phyloP scores from a whole-genome alignment of 2,113 vertebrate species.

The Delphinapterus leucas region DNA sequence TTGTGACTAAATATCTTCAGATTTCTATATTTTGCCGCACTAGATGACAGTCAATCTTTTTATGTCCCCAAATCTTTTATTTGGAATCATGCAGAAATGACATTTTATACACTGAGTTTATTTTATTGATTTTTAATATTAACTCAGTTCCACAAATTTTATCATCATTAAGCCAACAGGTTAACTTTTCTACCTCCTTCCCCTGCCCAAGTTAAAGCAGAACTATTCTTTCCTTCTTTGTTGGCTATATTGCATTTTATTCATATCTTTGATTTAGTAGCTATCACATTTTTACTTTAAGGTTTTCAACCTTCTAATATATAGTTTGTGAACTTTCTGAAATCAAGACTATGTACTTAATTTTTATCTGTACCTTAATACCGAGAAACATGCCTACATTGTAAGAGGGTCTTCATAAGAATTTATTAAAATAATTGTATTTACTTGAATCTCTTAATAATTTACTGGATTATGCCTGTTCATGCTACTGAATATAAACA shows the following conservation, averaged over 20 bases:
- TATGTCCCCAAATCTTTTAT: neutral
- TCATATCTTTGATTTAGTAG: neutral
- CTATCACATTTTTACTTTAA: neutral
- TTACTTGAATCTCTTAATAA: neutral
- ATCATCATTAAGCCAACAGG: neutral
- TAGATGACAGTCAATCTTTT: neutral
- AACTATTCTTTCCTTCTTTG: neutral
- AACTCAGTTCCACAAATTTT: neutral
- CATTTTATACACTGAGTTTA: neutral
- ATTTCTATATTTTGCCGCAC: neutral
- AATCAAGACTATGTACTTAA: neutral
- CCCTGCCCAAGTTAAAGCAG: neutral
- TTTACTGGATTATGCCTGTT: neutral
- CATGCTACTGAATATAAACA: neutral
- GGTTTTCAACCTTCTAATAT: neutral
- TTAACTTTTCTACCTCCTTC: neutral
- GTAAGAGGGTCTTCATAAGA: neutral
- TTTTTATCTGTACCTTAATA: neutral
- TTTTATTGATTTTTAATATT: neutral
- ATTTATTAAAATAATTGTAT: neutral
- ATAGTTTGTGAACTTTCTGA: neutral
- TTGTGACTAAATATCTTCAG: neutral
- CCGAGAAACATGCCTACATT: neutral
- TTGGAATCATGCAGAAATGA: neutral
- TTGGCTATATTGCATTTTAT: neutral